phyloP scores from a whole-genome alignment of 2,797 vertebrate species.

The Mormyrus hasselquistii region DNA sequence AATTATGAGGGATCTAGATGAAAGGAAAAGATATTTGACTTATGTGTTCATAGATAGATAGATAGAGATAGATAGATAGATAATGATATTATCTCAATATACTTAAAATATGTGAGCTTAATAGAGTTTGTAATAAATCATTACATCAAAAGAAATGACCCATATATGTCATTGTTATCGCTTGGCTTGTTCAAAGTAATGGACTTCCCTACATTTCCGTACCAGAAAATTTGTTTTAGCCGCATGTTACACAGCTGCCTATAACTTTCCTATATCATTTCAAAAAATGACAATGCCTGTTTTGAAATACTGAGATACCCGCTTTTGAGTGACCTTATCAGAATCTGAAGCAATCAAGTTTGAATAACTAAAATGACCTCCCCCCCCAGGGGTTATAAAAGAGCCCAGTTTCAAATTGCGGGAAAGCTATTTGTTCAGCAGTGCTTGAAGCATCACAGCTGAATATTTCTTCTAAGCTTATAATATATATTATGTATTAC shows the following conservation, averaged over 20 bases:
- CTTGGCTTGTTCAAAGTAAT: not conserved
- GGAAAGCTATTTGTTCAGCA: not conserved
- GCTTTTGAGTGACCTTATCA: not conserved
- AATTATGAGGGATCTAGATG: not conserved
- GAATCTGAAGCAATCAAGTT: constrained; percentile 4
- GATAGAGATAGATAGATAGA: not conserved
- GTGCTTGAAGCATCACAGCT: not conserved
- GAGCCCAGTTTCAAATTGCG: not conserved
- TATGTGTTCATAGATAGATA: not conserved
- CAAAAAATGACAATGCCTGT: constrained; percentile 1
- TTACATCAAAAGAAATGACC: not conserved
- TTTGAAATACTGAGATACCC: not conserved
- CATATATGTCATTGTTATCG: not conserved
- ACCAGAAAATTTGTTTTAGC: not conserved
- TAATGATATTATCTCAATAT: not conserved
- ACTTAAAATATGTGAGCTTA: not conserved
- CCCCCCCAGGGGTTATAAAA: not conserved
- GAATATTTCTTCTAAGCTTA: not conserved
- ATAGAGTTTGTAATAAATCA: not conserved
- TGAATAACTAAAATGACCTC: not conserved
- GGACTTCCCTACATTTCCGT: not conserved
- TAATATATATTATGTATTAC: not conserved
- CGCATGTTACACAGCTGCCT: not conserved
- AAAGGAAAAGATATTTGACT: not conserved
- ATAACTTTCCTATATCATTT: not conserved